These are phyloP conservation scores for Choreutis nemorana DNA, from an alignment of 2,888 invertebrate genomes.

Conservation along the genomic window DNA sequence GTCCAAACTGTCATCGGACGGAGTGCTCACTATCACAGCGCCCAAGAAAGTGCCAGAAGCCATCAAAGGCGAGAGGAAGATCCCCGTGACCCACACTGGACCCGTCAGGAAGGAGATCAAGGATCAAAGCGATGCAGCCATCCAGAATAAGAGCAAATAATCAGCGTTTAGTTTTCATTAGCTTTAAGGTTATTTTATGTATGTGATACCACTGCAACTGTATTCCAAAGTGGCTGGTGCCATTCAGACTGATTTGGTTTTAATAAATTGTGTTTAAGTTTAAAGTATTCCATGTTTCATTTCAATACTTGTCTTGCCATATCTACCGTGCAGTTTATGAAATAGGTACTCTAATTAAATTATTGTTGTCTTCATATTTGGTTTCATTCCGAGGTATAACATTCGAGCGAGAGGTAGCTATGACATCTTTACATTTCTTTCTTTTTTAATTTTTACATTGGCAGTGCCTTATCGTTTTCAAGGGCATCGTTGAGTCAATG, in stretches of 20 bases:
- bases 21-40: conserved; percentile 72
- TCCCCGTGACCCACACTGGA: conserved; percentile 33
- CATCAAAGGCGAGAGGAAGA: conserved; percentile 23
- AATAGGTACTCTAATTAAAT: background rate
- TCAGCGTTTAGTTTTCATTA: too few species aligned
- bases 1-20: conserved; percentile 77
- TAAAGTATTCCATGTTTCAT: too few species aligned
- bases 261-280: too few species aligned
- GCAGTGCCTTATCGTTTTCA: too few species aligned
- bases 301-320: too few species aligned
- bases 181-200: too few species aligned
- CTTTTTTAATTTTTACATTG: too few species aligned
- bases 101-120: conserved; percentile 34
- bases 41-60: conserved; percentile 39
- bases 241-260: conserved; percentile 22
- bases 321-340: too few species aligned
- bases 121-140: conserved; percentile 15
- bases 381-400: background rate
- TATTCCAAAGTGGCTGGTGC: conserved; percentile 17
- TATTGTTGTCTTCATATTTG: conserved; percentile 1
- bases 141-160: background rate
- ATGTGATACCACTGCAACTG: background rate
- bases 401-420: too few species aligned
- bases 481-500: too few species aligned
- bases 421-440: too few species aligned